These are phyloP conservation scores for Elymnias hypermnestra DNA, from an alignment of 1,140 invertebrate species.

Conservation along the genomic window DNA sequence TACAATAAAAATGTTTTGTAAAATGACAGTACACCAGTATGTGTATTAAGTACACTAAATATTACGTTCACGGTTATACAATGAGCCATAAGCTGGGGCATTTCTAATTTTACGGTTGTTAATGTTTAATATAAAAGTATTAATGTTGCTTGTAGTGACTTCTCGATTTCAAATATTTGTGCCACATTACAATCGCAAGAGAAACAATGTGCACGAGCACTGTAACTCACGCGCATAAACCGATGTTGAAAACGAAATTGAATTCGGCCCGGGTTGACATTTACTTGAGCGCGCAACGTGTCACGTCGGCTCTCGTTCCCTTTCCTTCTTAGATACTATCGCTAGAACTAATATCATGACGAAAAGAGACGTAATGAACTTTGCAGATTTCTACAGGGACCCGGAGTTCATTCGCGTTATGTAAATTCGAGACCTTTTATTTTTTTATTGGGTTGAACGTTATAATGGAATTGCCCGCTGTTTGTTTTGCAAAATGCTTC, in stretches of 20 bases:
- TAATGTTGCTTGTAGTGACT: background rate
- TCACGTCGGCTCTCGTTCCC: slow-evolving; percentile 44
- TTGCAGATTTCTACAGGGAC: slow-evolving; percentile 36
- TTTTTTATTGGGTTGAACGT: slow-evolving; percentile 46
- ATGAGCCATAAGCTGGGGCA: background rate
- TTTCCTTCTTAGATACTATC: slow-evolving; percentile 28
- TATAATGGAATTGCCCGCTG: slow-evolving; percentile 48
- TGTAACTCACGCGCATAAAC: slow-evolving; percentile 54
- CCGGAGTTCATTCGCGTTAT: slow-evolving; percentile 49
- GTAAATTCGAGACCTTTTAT: slow-evolving; percentile 65
- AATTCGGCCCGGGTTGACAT: slow-evolving; percentile 59
- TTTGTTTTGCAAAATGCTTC: slow-evolving; percentile 46
- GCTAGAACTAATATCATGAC: slow-evolving; percentile 27
- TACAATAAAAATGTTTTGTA: too few species aligned
- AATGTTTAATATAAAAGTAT: slow-evolving; percentile 6
- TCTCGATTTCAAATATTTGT: slow-evolving; percentile 16
- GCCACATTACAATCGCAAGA: slow-evolving; percentile 13
- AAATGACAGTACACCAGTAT: too few species aligned
- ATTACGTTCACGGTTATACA: background rate
- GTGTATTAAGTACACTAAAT: too few species aligned
- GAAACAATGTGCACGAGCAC: slow-evolving; percentile 41
- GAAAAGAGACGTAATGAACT: slow-evolving; percentile 51
- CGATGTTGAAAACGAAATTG: slow-evolving; percentile 63
- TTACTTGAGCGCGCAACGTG: slow-evolving; percentile 43
- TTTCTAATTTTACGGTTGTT: slow-evolving; percentile 6